Evolutionary conservation across 1,140 invertebrate species (phyloP).

Genomic region (Bombyx mandarina): DNA sequence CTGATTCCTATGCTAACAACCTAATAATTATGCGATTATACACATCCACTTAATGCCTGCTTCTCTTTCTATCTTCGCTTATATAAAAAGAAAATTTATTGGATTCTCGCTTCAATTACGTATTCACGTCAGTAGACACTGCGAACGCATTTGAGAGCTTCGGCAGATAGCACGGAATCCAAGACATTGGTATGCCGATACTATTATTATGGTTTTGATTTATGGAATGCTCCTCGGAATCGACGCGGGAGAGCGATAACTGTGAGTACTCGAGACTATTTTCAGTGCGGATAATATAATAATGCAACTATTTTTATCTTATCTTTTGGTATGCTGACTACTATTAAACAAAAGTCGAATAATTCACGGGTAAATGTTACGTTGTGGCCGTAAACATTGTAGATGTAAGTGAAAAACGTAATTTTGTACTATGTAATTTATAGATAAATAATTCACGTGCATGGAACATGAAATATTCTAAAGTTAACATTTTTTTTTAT

Average conservation of each 20-base stretch:
- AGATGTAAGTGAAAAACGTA: neutral
- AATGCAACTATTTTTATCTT: constrained; percentile 42
- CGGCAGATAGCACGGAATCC: too few relatives aligned
- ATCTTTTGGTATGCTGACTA: constrained; percentile 15
- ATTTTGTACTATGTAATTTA: neutral
- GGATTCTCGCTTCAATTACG: too few relatives aligned
- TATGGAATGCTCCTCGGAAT: constrained; percentile 43
- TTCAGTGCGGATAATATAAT: constrained; percentile 30
- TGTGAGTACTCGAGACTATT: constrained; percentile 40
- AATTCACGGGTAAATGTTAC: constrained; percentile 12
- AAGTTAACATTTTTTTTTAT: too few relatives aligned
- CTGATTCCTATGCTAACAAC: too few relatives aligned
- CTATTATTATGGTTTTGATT: constrained; percentile 59
- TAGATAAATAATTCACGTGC: neutral
- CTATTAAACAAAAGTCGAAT: constrained; percentile 13
- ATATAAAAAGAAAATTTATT: too few relatives aligned
- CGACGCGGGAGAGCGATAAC: constrained; percentile 46
- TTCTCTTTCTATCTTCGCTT: too few relatives aligned
- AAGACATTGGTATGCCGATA: constrained; percentile 37
- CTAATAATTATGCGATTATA: too few relatives aligned
- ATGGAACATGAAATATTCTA: too few relatives aligned
- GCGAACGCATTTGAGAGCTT: too few relatives aligned
- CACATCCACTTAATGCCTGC: too few relatives aligned
- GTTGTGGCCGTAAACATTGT: constrained; percentile 5
- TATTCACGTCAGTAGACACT: too few relatives aligned